Evolutionary conservation across 2,113 vertebrate species (phyloP).

Genomic region (Sprattus sprattus): DNA sequence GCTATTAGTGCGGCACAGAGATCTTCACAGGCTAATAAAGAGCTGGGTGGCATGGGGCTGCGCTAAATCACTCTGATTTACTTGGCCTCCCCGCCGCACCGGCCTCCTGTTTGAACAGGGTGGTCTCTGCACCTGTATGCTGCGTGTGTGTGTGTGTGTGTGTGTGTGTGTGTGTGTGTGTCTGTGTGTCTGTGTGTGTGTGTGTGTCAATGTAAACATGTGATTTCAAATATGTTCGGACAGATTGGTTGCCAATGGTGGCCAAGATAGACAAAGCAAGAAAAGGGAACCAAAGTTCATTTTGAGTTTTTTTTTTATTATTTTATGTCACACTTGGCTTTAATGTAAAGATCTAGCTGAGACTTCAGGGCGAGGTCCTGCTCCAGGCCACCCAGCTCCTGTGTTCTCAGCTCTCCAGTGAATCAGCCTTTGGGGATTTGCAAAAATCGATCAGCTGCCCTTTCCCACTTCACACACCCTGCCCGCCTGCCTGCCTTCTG

Average conservation of each 20-base stretch:
- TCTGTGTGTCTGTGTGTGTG: slow-evolving; percentile 2
- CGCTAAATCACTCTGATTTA: slow-evolving; percentile 70
- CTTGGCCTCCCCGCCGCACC: slow-evolving; percentile 8
- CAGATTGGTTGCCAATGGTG: too few relatives aligned
- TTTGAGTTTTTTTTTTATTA: neutral
- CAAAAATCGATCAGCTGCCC: neutral
- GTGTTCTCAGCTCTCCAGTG: neutral
- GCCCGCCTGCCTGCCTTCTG: neutral
- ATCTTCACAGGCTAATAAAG: slow-evolving; percentile 69
- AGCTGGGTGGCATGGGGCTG: slow-evolving; percentile 49
- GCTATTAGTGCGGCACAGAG: slow-evolving; percentile 60
- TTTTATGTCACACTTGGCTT: neutral
- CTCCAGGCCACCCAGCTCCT: neutral
- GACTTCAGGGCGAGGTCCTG: neutral
- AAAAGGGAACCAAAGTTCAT: too few relatives aligned
- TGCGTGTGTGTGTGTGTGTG: slow-evolving; percentile 18
- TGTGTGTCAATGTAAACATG: neutral
- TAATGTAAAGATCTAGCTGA: neutral
- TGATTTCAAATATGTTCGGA: too few relatives aligned
- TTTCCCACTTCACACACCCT: neutral
- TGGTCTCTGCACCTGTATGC: slow-evolving; percentile 29
- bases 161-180: neutral
- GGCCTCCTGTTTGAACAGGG: slow-evolving; percentile 29
- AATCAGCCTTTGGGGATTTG: neutral
- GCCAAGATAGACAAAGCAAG: too few relatives aligned